A percentile compares a stretch with the other conserved stretches of the same genome.
Conservation (phyloP, 1,140 invertebrate genomes). For the Xylocopa sonorina region DNA sequence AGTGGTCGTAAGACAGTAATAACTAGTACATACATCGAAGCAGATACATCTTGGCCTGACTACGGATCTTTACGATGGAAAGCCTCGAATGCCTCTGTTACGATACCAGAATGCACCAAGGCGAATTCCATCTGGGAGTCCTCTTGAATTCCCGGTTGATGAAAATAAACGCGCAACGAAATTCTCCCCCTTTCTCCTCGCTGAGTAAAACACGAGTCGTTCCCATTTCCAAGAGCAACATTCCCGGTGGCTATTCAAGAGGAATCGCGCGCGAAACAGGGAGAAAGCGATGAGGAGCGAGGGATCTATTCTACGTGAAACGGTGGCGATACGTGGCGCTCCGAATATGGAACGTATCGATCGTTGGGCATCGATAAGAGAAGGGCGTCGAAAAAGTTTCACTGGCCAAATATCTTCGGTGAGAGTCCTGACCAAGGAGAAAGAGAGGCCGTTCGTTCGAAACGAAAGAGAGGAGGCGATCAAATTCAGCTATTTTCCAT, state of each 20-base stretch:
- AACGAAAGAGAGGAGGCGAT: constrained; percentile 1
- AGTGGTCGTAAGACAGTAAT: not conserved
- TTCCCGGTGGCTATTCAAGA: not conserved
- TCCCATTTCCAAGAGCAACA: constrained; percentile 5
- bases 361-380: constrained; percentile 22
- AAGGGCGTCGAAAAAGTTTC: constrained; percentile 72
- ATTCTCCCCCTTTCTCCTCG: constrained; percentile 34
- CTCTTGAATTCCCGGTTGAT: not conserved
- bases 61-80: not conserved
- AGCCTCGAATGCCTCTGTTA: not conserved
- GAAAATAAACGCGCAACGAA: not conserved
- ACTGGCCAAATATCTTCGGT: constrained; percentile 77
- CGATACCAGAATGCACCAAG: not conserved
- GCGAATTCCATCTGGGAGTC: not conserved
- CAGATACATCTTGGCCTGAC: no score
- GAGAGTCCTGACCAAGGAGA: constrained; percentile 64
- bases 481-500: constrained; percentile 35
- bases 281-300: constrained; percentile 35
- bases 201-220: not conserved
- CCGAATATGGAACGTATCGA: constrained; percentile 31
- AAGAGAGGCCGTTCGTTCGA: not conserved
- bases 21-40: not conserved
- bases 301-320: constrained; percentile 44
- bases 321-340: not conserved
- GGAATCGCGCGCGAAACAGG: not conserved